Evolutionary conservation across 2,888 invertebrate species (phyloP), one percentile per base, ranked within the genome.

Genomic region (Stictocephala bisonia): DNA sequence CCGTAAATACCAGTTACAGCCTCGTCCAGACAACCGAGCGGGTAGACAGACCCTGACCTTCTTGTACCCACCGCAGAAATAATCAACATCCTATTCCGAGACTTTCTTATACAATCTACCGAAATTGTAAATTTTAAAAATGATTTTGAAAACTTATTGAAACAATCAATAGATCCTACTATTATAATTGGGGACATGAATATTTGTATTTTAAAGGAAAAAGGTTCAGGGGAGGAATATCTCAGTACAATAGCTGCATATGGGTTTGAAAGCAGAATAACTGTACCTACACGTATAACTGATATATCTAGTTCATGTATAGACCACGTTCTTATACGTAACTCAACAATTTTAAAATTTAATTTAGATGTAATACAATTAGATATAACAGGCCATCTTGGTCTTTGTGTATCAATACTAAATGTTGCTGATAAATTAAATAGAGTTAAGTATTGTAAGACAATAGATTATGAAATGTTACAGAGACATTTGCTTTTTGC

Each of bases 121-220:
- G 50, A 13, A 20, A 50, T 22, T 50, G 50, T 13, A 50, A 50
- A 50, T 50, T 50, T 50, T 35, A 35, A 50, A 50, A 18, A 3
- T 18, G 50, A 50, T 20, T 50, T 50, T 50, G 20, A 50, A n/a
- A 9, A 50, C 9, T 13, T 50, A 18, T 50, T 50, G 13, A 50
- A 50, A 18, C 7, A 50, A 7, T 22, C 20, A 2, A 7, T 2
- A 22, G 20, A 50, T 20, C 50, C 50, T 3, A 50, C 50, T 13
- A 50, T 50, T 18, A 22, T 50, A 9, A n/a, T 50, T 50, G 50
- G 50, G 24, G 50, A 50, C n/a, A 22, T 50, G 7, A 50, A 50
- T 50, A 18, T 50, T 9, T 2, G 13, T 50, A 9, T 50, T 9
- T 18, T 50, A 18, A 50, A 50, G n/a, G 24, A 3, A 22, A 18